Evolutionary conservation across 2,113 vertebrate genomes (phyloP).

Genomic region (Tamias sibiricus): DNA sequence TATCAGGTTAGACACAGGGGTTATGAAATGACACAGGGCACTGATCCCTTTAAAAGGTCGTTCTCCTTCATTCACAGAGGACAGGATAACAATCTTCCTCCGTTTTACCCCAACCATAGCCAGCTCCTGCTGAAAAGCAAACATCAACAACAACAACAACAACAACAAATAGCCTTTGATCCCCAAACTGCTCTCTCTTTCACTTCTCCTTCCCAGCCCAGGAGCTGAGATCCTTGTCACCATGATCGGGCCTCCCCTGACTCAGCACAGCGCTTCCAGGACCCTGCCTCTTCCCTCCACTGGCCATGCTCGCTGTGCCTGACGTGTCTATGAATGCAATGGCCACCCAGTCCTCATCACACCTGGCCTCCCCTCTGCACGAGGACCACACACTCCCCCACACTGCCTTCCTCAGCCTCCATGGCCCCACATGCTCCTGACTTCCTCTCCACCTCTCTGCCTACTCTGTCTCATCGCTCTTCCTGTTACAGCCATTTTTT

Average conservation of each 20-base stretch:
- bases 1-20: background rate
- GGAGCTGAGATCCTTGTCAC: background rate
- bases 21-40: background rate
- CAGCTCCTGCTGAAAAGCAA: background rate
- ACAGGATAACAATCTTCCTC: background rate
- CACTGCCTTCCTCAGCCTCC: background rate
- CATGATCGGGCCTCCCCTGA: too few relatives aligned
- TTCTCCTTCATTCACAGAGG: background rate
- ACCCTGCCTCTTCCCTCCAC: background rate
- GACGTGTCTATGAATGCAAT: background rate
- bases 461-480: background rate
- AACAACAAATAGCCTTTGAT: background rate
- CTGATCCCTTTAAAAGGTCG: background rate
- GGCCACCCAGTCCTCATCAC: background rate
- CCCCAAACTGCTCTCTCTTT: background rate
- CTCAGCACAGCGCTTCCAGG: fast-evolving
- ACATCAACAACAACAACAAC: background rate
- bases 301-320: too few relatives aligned
- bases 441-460: background rate
- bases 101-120: background rate
- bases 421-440: background rate
- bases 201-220: background rate
- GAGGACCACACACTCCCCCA: background rate
- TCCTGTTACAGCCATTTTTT: background rate
- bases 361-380: background rate